Conservation (phyloP, 2,797 vertebrate genomes). For the Chloroceryle amazona region DNA sequence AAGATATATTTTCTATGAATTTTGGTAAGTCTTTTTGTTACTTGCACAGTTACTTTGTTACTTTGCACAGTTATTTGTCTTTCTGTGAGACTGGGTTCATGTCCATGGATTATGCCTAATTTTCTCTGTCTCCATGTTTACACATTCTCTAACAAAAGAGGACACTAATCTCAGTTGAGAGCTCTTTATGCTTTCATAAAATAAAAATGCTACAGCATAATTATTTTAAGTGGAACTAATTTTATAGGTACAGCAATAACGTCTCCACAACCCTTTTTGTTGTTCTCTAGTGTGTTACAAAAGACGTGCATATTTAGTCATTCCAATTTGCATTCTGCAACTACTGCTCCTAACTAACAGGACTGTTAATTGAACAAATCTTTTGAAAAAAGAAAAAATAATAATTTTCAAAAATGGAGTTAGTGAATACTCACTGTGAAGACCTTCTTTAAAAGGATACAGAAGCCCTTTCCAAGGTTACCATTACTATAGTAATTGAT, state of each 20-base stretch:
- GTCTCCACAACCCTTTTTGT: not conserved
- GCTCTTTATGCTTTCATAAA: not conserved
- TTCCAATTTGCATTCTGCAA: not conserved
- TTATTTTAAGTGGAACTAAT: slow-evolving; percentile 3
- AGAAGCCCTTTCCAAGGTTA: not conserved
- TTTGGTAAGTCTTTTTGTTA: not conserved
- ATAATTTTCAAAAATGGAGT: not conserved
- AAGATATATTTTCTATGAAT: not conserved
- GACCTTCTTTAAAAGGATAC: not conserved
- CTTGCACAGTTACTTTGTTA: not conserved
- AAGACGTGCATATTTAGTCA: not conserved
- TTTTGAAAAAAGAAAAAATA: not conserved
- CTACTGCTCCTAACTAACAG: not conserved
- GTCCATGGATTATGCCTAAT: not conserved
- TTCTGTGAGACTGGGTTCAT: not conserved
- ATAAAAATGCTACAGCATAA: not conserved
- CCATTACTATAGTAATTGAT: not conserved
- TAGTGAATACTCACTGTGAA: not conserved
- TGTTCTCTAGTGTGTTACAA: not conserved
- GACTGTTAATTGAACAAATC: not conserved
- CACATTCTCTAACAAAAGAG: not conserved
- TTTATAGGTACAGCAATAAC: not conserved
- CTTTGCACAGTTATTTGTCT: not conserved
- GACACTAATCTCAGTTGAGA: not conserved
- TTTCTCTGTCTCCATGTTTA: not conserved